A percentile compares a stretch with the other conserved stretches of the same genome.
Conservation (phyloP, 2,113 vertebrate species). For the Oryzias woworae region DNA sequence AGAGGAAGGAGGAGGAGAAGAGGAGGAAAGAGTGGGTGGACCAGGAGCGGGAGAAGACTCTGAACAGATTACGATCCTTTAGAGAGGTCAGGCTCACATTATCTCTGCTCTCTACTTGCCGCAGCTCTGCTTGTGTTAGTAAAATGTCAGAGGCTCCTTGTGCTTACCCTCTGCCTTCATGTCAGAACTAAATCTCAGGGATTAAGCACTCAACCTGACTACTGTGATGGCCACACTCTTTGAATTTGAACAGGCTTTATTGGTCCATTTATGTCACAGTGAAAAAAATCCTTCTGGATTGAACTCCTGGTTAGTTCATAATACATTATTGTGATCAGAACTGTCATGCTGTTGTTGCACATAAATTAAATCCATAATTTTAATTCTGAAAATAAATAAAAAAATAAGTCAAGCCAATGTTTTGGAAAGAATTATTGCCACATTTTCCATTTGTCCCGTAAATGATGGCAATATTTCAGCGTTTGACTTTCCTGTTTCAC, state of each 20-base stretch:
- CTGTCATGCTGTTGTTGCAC: neutral
- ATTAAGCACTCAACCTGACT: neutral
- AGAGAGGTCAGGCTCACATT: constrained; percentile 81
- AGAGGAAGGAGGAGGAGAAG: constrained; percentile 86
- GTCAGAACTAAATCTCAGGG: constrained; percentile 12
- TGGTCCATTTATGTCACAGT: too few relatives aligned
- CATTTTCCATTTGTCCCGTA: too few relatives aligned
- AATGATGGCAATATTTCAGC: too few relatives aligned
- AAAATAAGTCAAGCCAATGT: too few relatives aligned
- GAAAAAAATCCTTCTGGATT: too few relatives aligned
- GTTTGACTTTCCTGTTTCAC: too few relatives aligned
- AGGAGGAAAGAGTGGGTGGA: constrained; percentile 90
- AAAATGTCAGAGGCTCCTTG: neutral
- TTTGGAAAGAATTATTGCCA: too few relatives aligned
- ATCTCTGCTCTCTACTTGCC: neutral
- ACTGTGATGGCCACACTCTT: neutral
- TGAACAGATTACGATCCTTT: constrained; percentile 88
- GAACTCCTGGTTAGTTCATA: too few relatives aligned
- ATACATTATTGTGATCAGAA: neutral
- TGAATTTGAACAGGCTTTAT: neutral
- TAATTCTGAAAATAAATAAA: too few relatives aligned
- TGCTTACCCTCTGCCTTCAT: neutral
- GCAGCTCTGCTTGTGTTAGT: constrained; percentile 6
- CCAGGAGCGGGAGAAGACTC: constrained; percentile 89
- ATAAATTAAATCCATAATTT: neutral